Evolutionary conservation across 2,888 invertebrate genomes (phyloP), one percentile per base, ranked within the genome.

Genomic region (Rhamnusium bicolor): DNA sequence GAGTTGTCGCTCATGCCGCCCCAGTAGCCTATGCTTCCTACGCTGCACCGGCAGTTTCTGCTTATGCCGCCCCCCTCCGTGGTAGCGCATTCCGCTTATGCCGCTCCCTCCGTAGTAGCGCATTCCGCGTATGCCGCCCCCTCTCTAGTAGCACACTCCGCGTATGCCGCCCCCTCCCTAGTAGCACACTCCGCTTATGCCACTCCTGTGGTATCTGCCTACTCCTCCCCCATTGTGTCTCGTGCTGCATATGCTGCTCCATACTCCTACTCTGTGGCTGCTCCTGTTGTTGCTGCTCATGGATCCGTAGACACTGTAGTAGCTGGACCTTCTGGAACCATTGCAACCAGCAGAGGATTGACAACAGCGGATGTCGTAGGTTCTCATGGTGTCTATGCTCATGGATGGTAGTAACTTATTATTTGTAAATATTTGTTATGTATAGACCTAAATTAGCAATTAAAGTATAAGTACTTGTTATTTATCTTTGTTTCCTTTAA

Each of bases 271-370:
- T 74, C 74, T 60, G 66, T 77, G 29, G 62, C 79, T 8, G 40
- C 40, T 40, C 72, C 75, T 14, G 40, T 69, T 18, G 69, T 40
- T n/a, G 40, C 40, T 40, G 71, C 72, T 18, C 53, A 71, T 27
- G 14, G 24, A n/a, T n/a, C 58, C 58, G 61, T 40, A 21, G 21
- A 53, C 6, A 65, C 80, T 10, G 76, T 81, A 24, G 71, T 83
- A 32, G 79, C 82, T 77, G 82, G 84, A 62, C 84, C 84, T 24
- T 84, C 84, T 53, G 84, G 85, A 18, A 82, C 81, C 21, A 82
- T 85, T 56, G 72, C 81, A 27, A 77, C 83, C 46, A 73, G 79
- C 71, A 77, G 72, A 66, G 73, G 78, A 60, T 72, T 77, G 14
- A 74, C 72, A 27, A 47, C 79, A 49, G 72, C 76, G 40, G 72